Percentiles rank a stretch among this genome's conserved stretches.
phyloP scores from a whole-genome alignment of 2,113 vertebrate genomes.

The Myanophis thanlyinensis region DNA sequence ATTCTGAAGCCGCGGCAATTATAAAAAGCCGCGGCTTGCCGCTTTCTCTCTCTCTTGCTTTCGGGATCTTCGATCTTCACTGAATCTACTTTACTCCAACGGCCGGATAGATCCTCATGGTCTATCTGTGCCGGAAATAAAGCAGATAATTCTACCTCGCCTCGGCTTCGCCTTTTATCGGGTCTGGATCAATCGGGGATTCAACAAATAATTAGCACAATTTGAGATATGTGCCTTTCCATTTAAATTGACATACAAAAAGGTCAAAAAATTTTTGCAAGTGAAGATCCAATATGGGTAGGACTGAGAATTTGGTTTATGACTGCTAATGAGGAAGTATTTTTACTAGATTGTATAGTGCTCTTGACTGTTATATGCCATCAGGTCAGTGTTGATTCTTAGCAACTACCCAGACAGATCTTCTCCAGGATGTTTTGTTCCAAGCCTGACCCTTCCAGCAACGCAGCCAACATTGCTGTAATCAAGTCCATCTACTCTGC shows the following conservation, averaged over 20 bases:
- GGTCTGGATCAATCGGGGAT: too few relatives aligned
- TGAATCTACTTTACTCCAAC: too few relatives aligned
- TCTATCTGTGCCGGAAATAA: too few relatives aligned
- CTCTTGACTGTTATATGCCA: background rate
- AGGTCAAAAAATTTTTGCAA: background rate
- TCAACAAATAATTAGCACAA: background rate
- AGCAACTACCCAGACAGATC: background rate
- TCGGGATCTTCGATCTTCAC: too few relatives aligned
- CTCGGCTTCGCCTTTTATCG: too few relatives aligned
- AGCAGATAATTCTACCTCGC: too few relatives aligned
- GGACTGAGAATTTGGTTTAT: background rate
- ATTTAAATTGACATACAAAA: background rate
- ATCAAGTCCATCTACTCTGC: background rate
- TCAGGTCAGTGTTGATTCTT: background rate
- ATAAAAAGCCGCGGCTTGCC: too few relatives aligned
- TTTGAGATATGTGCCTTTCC: background rate
- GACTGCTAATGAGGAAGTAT: background rate
- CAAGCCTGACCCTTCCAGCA: background rate
- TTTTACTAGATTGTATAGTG: background rate
- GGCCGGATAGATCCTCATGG: too few relatives aligned
- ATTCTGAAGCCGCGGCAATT: too few relatives aligned
- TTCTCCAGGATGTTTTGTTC: background rate
- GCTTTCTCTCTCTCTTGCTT: too few relatives aligned
- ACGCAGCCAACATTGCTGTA: background rate
- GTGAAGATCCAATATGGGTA: background rate